A percentile compares a stretch with the other conserved stretches of the same genome.
Evolutionary conservation across 1,140 invertebrate species (phyloP).

Genomic region (Spodoptera frugiperda): DNA sequence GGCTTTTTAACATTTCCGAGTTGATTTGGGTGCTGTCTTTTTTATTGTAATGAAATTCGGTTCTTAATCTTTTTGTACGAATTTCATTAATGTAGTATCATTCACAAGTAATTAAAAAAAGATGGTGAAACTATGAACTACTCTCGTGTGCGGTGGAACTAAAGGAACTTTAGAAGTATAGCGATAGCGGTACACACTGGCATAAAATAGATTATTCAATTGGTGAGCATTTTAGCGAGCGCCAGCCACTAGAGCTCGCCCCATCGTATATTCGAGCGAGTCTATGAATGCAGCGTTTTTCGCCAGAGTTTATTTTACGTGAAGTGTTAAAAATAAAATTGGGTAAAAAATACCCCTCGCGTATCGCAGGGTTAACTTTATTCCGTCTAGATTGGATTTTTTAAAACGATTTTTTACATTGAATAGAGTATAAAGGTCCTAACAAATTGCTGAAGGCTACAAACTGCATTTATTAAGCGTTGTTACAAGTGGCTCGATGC

Average conservation of each 20-base stretch:
- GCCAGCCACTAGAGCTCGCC: conserved; percentile 34
- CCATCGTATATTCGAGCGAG: conserved; percentile 48
- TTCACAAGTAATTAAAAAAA: neutral
- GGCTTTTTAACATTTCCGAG: conserved; percentile 9
- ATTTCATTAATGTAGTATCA: neutral
- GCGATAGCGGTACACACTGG: neutral
- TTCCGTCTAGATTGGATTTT: conserved; percentile 47
- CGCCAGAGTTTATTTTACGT: conserved; percentile 47
- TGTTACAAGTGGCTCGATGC: neutral
- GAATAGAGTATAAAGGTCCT: conserved; percentile 15
- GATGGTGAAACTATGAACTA: neutral
- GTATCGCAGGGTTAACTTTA: conserved; percentile 45
- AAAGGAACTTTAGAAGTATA: conserved; percentile 24
- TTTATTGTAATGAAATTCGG: neutral
- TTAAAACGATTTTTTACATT: conserved; percentile 33
- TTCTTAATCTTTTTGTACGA: neutral
- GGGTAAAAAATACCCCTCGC: conserved; percentile 43
- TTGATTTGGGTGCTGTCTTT: neutral
- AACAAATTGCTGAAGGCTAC: conserved; percentile 17
- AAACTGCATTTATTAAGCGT: conserved; percentile 4
- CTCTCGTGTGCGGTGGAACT: neutral
- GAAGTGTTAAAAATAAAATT: conserved; percentile 51
- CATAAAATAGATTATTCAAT: conserved; percentile 70
- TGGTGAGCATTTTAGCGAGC: conserved; percentile 60
- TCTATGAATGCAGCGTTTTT: conserved; percentile 53